Percentiles rank a stretch among this genome's conserved stretches.
These are phyloP conservation scores for Drosophila tropicalis DNA, from an alignment of 1,140 invertebrate genomes.

Conservation along the genomic window DNA sequence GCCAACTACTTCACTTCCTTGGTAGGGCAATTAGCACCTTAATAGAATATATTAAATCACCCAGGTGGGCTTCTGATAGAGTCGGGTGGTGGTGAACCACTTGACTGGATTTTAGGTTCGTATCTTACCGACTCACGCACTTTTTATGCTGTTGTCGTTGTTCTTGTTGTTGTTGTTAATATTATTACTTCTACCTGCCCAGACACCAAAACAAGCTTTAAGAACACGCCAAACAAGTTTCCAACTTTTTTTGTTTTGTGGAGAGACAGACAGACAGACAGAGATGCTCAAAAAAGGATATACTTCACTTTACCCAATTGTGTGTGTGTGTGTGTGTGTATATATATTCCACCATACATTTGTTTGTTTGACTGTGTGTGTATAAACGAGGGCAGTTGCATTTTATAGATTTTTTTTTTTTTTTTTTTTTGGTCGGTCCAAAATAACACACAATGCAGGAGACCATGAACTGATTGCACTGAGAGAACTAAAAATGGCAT, in stretches of 20 bases:
- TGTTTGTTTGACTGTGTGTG: conserved; percentile 22
- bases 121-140: conserved; percentile 44
- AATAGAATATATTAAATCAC: conserved; percentile 55
- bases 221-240: conserved; percentile 80
- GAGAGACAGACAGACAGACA: conserved; percentile 18
- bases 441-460: conserved; percentile 73
- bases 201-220: conserved; percentile 79
- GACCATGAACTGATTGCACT: conserved; percentile 46
- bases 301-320: conserved; percentile 28
- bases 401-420: conserved; percentile 77
- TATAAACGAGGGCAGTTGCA: conserved; percentile 67
- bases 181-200: conserved; percentile 63
- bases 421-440: conserved; percentile 61
- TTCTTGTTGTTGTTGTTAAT: conserved; percentile 43
- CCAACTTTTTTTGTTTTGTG: conserved; percentile 46
- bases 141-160: conserved; percentile 42
- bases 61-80: conserved; percentile 40
- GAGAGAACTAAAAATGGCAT: not conserved
- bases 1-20: not conserved
- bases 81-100: conserved; percentile 24
- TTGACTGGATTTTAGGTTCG: conserved; percentile 40
- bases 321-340: no score
- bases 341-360: not conserved
- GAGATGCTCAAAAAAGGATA: conserved; percentile 71
- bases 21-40: conserved; percentile 57